Conservation (phyloP, 2,797 vertebrate genomes). For the Streptopelia turtur region DNA sequence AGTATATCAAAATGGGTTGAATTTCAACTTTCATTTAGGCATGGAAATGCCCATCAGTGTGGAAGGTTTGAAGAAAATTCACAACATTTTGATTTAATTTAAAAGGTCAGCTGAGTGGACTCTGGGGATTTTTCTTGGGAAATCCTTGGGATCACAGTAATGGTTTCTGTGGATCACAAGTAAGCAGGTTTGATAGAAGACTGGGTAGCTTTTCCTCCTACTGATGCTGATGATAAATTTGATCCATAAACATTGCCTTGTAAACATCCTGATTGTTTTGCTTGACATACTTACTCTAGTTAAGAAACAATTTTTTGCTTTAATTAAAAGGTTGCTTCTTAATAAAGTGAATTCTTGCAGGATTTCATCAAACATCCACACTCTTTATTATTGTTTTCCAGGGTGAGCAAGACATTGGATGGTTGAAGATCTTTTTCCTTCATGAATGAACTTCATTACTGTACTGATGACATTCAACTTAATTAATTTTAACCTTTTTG, state of each 20-base stretch:
- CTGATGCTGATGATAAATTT: neutral
- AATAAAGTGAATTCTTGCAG: neutral
- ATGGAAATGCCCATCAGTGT: neutral
- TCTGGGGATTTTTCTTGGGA: neutral
- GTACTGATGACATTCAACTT: neutral
- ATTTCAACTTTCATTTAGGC: neutral
- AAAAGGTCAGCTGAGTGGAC: neutral
- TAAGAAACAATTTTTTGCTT: neutral
- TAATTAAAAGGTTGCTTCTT: neutral
- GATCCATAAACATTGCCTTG: neutral
- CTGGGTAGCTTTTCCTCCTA: neutral
- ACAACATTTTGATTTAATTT: neutral
- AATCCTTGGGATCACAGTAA: neutral
- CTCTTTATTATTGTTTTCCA: neutral
- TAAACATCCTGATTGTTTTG: neutral
- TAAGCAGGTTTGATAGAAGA: neutral
- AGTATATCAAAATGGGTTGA: neutral
- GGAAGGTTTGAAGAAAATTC: neutral
- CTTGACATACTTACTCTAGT: neutral
- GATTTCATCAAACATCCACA: neutral
- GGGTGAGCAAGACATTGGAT: neutral
- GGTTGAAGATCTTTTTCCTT: neutral
- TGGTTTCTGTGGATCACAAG: neutral
- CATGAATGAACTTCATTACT: neutral
- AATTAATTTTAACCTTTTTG: neutral